These are phyloP conservation scores for Thripadectes ignobilis DNA, from an alignment of 2,797 vertebrate species.

Conservation along the genomic window DNA sequence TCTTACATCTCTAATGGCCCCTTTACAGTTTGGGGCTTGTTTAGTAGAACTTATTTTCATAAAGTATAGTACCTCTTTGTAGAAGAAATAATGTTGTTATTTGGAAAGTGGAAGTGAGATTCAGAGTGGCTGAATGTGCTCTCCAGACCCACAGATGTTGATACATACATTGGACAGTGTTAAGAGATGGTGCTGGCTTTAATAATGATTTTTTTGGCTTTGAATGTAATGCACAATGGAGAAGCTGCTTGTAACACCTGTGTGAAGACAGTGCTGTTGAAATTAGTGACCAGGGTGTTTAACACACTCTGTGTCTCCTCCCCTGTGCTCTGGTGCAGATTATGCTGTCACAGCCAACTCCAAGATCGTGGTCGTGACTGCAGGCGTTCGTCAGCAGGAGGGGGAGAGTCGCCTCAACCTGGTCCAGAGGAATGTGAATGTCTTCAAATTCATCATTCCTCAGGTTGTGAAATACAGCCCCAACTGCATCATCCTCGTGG, in stretches of 20 bases:
- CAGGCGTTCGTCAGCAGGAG: constrained; percentile 95
- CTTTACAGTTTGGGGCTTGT: neutral
- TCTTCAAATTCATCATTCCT: constrained; percentile 94
- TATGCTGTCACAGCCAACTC: constrained; percentile 93
- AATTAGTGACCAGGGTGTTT: neutral
- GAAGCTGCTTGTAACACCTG: neutral
- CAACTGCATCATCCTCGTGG: constrained; percentile 90
- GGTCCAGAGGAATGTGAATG: constrained; percentile 95
- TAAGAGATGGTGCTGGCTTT: neutral
- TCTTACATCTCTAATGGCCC: neutral
- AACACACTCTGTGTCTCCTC: neutral
- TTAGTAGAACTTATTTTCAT: neutral
- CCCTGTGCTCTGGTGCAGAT: constrained; percentile 72
- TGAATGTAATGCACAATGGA: neutral
- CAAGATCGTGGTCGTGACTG: constrained; percentile 91
- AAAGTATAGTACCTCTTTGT: neutral
- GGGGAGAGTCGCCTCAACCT: constrained; percentile 94
- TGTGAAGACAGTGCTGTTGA: neutral
- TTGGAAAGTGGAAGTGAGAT: neutral
- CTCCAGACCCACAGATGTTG: neutral
- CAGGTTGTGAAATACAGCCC: constrained; percentile 93
- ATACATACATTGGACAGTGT: neutral
- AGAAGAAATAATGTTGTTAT: neutral
- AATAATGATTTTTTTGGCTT: neutral
- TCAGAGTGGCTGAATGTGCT: neutral